A percentile compares a stretch with the other conserved stretches of the same genome.
Conservation (phyloP, 2,113 vertebrate species). For the Syrmaticus mikado region DNA sequence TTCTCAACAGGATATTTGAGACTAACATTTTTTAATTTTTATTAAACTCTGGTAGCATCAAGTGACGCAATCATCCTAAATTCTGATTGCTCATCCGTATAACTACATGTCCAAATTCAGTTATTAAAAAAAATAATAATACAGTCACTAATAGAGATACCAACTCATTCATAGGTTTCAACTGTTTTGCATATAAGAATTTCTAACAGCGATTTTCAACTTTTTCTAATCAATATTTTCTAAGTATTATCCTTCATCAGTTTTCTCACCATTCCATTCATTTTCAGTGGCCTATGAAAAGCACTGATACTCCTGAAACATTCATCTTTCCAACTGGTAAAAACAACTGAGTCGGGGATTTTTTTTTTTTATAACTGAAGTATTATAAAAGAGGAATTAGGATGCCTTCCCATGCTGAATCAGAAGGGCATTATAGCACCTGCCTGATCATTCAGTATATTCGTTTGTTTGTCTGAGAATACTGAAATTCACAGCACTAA, state of each 20-base stretch:
- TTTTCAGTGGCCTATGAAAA: not conserved
- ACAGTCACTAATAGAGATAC: not conserved
- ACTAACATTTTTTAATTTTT: not conserved
- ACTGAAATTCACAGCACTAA: not conserved
- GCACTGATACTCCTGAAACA: not conserved
- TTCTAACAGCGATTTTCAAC: not conserved
- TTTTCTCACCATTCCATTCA: not conserved
- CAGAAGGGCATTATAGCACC: not conserved
- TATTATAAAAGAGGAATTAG: not conserved
- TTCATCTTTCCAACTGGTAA: not conserved
- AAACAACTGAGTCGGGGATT: not conserved
- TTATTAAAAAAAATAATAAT: not conserved
- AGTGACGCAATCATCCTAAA: not conserved
- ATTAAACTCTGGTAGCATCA: not conserved
- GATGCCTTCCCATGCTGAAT: not conserved
- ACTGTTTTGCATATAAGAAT: not conserved
- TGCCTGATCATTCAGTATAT: not conserved
- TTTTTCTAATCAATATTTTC: not conserved
- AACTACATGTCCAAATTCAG: not conserved
- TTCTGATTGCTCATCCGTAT: accelerated
- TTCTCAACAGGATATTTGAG: not conserved
- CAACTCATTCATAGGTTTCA: not conserved
- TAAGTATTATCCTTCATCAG: not conserved
- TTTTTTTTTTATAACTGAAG: not conserved
- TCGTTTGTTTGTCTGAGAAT: not conserved